Evolutionary conservation across 1,140 invertebrate species (phyloP).

Genomic region (Papilio xuthus): DNA sequence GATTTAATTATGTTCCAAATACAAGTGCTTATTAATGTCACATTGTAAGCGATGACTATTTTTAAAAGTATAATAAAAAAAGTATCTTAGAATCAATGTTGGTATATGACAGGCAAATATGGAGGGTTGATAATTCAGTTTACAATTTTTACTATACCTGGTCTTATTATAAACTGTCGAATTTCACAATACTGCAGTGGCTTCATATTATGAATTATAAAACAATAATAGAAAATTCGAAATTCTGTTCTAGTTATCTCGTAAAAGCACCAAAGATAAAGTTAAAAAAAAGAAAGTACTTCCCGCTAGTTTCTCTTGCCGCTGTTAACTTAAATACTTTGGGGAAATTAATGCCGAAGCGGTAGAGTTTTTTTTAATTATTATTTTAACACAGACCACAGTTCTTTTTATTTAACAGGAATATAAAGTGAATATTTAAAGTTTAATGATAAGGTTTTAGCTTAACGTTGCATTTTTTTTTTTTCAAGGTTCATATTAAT

Average conservation of each 20-base stretch:
- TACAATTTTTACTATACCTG: no score
- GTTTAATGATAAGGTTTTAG: constrained; percentile 8
- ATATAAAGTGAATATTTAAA: constrained; percentile 19
- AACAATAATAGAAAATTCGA: neutral
- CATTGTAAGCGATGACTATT: no score
- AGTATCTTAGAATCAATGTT: no score
- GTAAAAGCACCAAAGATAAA: neutral
- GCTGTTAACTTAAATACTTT: constrained; percentile 16
- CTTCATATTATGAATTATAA: neutral
- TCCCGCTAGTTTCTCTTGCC: constrained; percentile 6
- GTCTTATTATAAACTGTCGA: neutral
- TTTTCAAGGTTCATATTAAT: neutral
- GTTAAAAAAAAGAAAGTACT: constrained; percentile 7
- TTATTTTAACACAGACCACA: constrained; percentile 7
- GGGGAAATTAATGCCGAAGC: constrained; percentile 18
- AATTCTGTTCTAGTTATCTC: neutral
- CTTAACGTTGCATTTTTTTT: neutral
- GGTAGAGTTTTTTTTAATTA: constrained; percentile 13
- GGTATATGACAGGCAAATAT: no score
- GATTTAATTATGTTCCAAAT: no score
- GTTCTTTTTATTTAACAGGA: constrained; percentile 15
- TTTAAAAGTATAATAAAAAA: no score
- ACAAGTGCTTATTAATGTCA: no score
- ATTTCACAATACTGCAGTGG: neutral
- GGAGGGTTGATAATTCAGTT: no score